Conservation (phyloP, 2,797 vertebrate species). For the Paedocypris micromegethes region DNA sequence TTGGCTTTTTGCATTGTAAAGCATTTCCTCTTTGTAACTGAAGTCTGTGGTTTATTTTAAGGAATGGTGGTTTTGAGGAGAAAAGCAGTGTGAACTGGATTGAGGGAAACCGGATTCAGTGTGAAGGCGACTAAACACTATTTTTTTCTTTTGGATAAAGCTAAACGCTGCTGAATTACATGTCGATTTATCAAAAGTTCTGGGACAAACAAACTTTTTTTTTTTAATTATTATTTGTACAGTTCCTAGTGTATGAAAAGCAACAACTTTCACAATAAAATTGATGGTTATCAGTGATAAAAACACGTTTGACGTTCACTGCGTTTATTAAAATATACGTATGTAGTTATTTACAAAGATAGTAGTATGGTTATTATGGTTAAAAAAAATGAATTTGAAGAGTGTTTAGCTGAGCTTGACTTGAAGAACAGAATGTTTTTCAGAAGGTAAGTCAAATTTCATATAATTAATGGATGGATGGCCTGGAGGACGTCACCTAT, state of each 20-base stretch:
- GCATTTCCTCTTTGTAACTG: slow-evolving; percentile 22
- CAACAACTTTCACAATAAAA: slow-evolving; percentile 49
- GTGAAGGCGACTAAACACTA: slow-evolving; percentile 48
- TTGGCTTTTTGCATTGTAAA: slow-evolving; percentile 43
- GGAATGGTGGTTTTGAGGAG: slow-evolving; percentile 11
- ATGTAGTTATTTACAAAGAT: slow-evolving; percentile 10
- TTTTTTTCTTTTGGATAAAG: slow-evolving; percentile 46
- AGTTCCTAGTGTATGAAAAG: slow-evolving; percentile 50
- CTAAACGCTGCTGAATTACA: slow-evolving; percentile 49
- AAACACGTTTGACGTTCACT: slow-evolving; percentile 11
- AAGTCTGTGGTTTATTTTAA: slow-evolving; percentile 25
- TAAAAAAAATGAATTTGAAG: too few species aligned
- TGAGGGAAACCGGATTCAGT: slow-evolving; percentile 41
- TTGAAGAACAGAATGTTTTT: too few species aligned
- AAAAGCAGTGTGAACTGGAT: slow-evolving; percentile 7
- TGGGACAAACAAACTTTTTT: slow-evolving; percentile 36
- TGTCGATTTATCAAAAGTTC: slow-evolving; percentile 40
- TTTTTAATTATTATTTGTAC: slow-evolving; percentile 54
- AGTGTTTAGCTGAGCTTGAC: too few species aligned
- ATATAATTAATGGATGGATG: too few species aligned
- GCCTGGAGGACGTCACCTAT: slow-evolving; percentile 33
- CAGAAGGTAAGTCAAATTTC: too few species aligned
- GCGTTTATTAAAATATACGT: slow-evolving; percentile 17
- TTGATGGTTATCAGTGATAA: slow-evolving; percentile 35
- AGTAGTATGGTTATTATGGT: too few species aligned